Conservation (phyloP, 1,140 invertebrate genomes). For the Trypoxylus dichotomus region DNA sequence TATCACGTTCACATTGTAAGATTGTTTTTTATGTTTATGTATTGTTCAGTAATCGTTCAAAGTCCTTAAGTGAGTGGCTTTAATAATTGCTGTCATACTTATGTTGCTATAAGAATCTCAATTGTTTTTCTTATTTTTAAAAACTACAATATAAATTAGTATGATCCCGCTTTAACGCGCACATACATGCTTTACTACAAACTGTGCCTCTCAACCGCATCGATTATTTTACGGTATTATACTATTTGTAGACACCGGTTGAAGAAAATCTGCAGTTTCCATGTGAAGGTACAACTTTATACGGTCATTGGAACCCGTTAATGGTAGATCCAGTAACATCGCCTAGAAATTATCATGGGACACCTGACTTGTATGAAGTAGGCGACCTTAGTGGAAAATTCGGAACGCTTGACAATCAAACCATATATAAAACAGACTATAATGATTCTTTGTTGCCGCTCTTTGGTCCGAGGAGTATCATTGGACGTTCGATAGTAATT, state of each 20-base stretch:
- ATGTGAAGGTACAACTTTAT: conserved; percentile 79
- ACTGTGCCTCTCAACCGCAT: too few relatives aligned
- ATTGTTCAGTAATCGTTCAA: neutral
- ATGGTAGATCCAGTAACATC: conserved; percentile 63
- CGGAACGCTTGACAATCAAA: conserved; percentile 67
- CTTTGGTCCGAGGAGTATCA: conserved; percentile 79
- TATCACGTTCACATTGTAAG: conserved; percentile 84
- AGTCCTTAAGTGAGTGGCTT: too few relatives aligned
- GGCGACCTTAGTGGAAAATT: conserved; percentile 92
- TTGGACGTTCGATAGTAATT: conserved; percentile 87
- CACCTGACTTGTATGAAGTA: conserved; percentile 83
- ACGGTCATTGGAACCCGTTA: conserved; percentile 82
- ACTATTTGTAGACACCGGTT: conserved; percentile 67
- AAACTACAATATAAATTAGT: too few relatives aligned
- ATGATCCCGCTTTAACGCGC: too few relatives aligned
- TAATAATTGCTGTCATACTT: too few relatives aligned
- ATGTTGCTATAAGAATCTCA: too few relatives aligned
- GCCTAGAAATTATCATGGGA: conserved; percentile 60
- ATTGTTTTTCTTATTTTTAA: too few relatives aligned
- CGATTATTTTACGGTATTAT: neutral
- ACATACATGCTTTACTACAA: too few relatives aligned
- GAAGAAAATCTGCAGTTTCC: conserved; percentile 83
- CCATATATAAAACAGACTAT: conserved; percentile 61
- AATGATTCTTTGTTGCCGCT: conserved; percentile 85
- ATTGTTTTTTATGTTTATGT: conserved; percentile 25